Evolutionary conservation across 2,888 invertebrate species (phyloP).

Genomic region (Agrypnus murinus): DNA sequence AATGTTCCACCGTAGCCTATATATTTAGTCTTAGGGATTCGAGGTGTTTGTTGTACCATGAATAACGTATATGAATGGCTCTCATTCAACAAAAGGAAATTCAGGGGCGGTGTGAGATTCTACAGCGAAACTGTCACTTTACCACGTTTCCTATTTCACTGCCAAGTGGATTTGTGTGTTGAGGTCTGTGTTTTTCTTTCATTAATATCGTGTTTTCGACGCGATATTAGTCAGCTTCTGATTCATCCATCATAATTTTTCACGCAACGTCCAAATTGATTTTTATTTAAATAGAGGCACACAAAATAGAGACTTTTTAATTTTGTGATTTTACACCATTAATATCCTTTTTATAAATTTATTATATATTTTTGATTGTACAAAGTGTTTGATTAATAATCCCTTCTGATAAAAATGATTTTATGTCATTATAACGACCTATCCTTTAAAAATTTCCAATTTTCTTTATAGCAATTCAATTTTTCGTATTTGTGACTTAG

Average conservation of each 20-base stretch:
- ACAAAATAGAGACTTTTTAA: no score
- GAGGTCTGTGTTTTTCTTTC: constrained; percentile 29
- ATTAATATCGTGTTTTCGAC: constrained; percentile 26
- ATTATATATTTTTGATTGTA: no score
- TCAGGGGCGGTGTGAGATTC: neutral
- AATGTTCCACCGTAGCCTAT: neutral
- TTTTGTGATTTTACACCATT: no score
- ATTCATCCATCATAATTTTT: constrained; percentile 28
- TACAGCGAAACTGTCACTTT: constrained; percentile 9
- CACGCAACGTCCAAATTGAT: constrained; percentile 16
- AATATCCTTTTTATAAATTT: no score
- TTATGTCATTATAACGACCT: no score
- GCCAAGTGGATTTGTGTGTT: constrained; percentile 32
- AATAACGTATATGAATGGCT: constrained; percentile 22
- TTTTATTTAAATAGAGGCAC: constrained; percentile 2
- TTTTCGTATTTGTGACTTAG: no score
- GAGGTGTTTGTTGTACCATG: constrained; percentile 21
- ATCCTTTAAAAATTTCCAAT: no score
- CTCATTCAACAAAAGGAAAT: constrained; percentile 26
- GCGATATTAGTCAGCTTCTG: neutral
- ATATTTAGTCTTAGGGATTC: constrained; percentile 6
- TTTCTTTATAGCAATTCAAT: no score
- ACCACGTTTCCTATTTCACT: constrained; percentile 16
- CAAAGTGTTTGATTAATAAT: no score
- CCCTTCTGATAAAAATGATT: no score